These are phyloP conservation scores for Phenacoccus solenopsis DNA, from an alignment of 1,140 invertebrate species.

Conservation along the genomic window DNA sequence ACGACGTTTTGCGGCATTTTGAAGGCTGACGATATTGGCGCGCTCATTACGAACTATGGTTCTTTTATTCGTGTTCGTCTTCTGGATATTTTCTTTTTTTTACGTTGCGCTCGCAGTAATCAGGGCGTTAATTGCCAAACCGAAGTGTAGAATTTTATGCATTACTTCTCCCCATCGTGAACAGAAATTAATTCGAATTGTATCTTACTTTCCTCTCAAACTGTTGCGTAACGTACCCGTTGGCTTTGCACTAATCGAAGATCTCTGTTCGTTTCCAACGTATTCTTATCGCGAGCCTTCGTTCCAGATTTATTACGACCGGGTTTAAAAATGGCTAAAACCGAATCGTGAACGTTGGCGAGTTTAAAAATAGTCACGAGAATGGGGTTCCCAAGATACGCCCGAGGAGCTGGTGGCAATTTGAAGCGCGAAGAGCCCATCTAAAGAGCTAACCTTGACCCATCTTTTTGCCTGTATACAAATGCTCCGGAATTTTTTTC, in stretches of 20 bases:
- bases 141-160: neutral
- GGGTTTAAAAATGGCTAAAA: conserved; percentile 11
- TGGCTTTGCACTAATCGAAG: conserved; percentile 14
- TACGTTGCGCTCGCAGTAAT: no score
- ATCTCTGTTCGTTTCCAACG: neutral
- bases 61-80: no score
- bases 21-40: no score
- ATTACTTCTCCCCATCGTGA: neutral
- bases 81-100: no score
- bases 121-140: conserved; percentile 14
- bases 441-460: no score
- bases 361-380: neutral
- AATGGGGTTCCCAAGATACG: no score
- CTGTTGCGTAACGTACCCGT: conserved; percentile 10
- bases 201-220: neutral
- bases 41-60: no score
- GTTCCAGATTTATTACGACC: conserved; percentile 2
- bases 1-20: neutral
- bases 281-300: neutral
- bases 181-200: neutral
- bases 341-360: neutral
- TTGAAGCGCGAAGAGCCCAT: no score
- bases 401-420: no score
- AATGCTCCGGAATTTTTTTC: no score
- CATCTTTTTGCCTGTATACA: no score